These are phyloP conservation scores for Gambusia holbrooki DNA, from an alignment of 2,113 vertebrate species.

Conservation along the genomic window DNA sequence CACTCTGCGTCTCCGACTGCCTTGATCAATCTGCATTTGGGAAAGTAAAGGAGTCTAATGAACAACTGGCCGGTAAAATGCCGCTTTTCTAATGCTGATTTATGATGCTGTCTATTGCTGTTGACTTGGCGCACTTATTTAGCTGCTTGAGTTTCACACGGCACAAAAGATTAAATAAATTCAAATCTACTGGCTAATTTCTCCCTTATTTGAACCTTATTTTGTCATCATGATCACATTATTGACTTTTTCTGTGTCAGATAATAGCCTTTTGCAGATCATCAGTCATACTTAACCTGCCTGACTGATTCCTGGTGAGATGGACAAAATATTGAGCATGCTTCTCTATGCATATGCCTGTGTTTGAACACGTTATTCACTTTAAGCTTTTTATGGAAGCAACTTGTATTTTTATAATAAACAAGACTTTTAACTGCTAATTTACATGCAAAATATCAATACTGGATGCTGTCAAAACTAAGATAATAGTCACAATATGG, in stretches of 20 bases:
- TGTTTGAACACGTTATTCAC: background rate
- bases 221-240: slow-evolving; percentile 53
- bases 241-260: slow-evolving; percentile 56
- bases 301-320: slow-evolving; percentile 11
- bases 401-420: background rate
- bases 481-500: background rate
- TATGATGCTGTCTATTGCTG: slow-evolving; percentile 50
- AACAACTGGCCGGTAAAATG: slow-evolving; percentile 59
- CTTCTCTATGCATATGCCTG: background rate
- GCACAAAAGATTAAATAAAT: slow-evolving; percentile 27
- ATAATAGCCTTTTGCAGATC: slow-evolving; percentile 47
- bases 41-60: slow-evolving; percentile 38
- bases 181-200: slow-evolving; percentile 49
- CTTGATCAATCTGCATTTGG: slow-evolving; percentile 58
- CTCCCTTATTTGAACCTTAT: slow-evolving; percentile 29
- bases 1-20: slow-evolving; percentile 52
- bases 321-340: background rate
- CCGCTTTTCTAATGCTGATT: slow-evolving; percentile 62
- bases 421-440: background rate
- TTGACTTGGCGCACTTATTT: slow-evolving; percentile 38
- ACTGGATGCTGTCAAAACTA: background rate
- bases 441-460: background rate
- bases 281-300: slow-evolving; percentile 59
- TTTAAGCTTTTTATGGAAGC: background rate
- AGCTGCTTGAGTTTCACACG: slow-evolving; percentile 25